A percentile compares a stretch with the other conserved stretches of the same genome.
Evolutionary conservation across 2,113 vertebrate species (phyloP).

Genomic region (Grammomys surdaster): DNA sequence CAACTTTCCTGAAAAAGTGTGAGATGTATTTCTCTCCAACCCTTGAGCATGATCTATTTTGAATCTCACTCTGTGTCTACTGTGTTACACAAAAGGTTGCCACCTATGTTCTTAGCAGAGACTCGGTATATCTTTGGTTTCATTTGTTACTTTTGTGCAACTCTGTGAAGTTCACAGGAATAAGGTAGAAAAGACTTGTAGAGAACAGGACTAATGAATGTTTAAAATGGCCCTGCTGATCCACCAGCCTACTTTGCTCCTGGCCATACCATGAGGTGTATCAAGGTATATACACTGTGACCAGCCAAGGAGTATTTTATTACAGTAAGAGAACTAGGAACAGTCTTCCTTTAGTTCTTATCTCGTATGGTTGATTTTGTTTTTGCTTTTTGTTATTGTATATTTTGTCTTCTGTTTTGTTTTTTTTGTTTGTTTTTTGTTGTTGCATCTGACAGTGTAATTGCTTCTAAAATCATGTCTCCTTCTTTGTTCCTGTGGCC

Average conservation of each 20-base stretch:
- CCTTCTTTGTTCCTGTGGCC: not conserved
- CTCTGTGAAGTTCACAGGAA: not conserved
- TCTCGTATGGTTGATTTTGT: not conserved
- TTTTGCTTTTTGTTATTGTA: not conserved
- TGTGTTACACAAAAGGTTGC: not conserved
- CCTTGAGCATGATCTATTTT: not conserved
- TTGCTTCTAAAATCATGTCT: not conserved
- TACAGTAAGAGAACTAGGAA: not conserved
- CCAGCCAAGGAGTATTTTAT: not conserved
- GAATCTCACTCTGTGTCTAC: not conserved
- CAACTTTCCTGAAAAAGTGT: not conserved
- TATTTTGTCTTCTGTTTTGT: not conserved
- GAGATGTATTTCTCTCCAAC: not conserved
- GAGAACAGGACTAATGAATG: not conserved
- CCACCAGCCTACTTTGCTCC: not conserved
- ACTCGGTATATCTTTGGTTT: not conserved
- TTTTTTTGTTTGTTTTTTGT: not conserved
- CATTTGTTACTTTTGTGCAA: not conserved
- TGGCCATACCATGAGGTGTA: not conserved
- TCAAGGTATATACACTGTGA: too few species aligned
- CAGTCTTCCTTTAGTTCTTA: not conserved
- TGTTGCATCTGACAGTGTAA: not conserved
- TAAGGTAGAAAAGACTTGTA: not conserved
- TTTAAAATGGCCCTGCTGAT: not conserved
- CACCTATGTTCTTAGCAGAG: not conserved